phyloP scores from a whole-genome alignment of 1,140 invertebrate species.

The Ceratina australensis region DNA sequence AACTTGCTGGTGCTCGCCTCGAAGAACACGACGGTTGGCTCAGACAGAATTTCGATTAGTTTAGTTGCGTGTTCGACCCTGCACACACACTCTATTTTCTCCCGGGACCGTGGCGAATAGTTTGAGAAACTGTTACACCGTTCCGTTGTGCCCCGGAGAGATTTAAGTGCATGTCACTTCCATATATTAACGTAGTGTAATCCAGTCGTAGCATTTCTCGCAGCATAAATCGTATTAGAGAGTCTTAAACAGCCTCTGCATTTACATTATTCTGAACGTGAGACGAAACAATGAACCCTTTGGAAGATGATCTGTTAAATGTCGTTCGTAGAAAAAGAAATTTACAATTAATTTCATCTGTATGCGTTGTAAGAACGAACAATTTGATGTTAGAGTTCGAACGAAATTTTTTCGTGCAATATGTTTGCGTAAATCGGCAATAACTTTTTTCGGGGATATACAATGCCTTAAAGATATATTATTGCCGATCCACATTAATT shows the following conservation, averaged over 20 bases:
- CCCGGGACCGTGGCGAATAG: slow-evolving; percentile 32
- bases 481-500: slow-evolving; percentile 55
- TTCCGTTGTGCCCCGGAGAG: slow-evolving; percentile 1
- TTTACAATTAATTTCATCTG: slow-evolving; percentile 2
- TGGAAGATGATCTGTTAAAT: slow-evolving; percentile 34
- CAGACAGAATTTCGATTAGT: slow-evolving; percentile 2
- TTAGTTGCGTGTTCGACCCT: slow-evolving; percentile 40
- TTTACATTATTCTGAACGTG: slow-evolving; percentile 34
- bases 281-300: slow-evolving; percentile 52
- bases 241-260: slow-evolving; percentile 44
- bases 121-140: slow-evolving; percentile 28
- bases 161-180: slow-evolving; percentile 50
- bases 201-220: slow-evolving; percentile 15
- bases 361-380: not conserved
- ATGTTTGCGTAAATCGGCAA: not conserved
- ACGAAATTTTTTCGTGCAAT: slow-evolving; percentile 6
- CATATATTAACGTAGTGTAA: not conserved
- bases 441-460: slow-evolving; percentile 31
- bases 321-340: not conserved
- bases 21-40: slow-evolving; percentile 19
- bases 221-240: slow-evolving; percentile 8
- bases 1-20: not conserved
- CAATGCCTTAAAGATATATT: slow-evolving; percentile 30
- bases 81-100: slow-evolving; percentile 38
- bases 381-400: not conserved